Conservation (phyloP, 2,888 invertebrate species). For the Itoplectis maculator region DNA sequence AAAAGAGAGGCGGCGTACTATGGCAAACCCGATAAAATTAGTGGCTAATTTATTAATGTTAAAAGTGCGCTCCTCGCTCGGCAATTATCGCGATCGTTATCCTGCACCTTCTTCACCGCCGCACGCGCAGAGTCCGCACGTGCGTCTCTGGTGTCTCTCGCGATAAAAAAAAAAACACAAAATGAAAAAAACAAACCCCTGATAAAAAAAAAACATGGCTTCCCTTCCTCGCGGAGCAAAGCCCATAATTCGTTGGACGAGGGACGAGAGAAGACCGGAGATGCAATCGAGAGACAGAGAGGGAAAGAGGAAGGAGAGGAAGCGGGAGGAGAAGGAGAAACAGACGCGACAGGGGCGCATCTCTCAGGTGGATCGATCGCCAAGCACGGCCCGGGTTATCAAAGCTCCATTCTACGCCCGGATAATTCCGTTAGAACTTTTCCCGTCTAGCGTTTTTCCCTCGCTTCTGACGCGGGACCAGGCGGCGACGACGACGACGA, state of each 20-base stretch:
- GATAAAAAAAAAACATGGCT: too few species aligned
- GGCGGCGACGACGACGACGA: too few species aligned
- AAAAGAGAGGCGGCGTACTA: constrained; percentile 6
- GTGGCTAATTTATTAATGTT: constrained; percentile 69
- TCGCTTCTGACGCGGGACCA: constrained; percentile 36
- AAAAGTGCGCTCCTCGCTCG: constrained; percentile 67
- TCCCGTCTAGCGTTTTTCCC: constrained; percentile 50
- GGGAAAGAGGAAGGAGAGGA: too few species aligned
- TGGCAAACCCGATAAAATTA: constrained; percentile 66
- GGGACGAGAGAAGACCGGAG: constrained; percentile 39
- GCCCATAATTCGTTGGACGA: constrained; percentile 40
- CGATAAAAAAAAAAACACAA: constrained; percentile 33
- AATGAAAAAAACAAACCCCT: constrained; percentile 31
- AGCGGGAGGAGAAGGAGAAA: constrained; percentile 17
- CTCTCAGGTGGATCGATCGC: constrained; percentile 38
- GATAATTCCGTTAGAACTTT: constrained; percentile 58
- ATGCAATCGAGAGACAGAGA: constrained; percentile 33
- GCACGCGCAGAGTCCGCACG: constrained; percentile 7
- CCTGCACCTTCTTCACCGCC: constrained; percentile 36
- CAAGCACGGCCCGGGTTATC: constrained; percentile 44
- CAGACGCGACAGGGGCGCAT: constrained; percentile 14
- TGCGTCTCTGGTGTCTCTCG: constrained; percentile 28
- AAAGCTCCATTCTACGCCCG: constrained; percentile 57
- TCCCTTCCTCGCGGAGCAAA: constrained; percentile 15
- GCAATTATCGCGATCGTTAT: constrained; percentile 50